A percentile compares a stretch with the other conserved stretches of the same genome.
phyloP scores from a whole-genome alignment of 2,797 vertebrate genomes.

The Lycodopsis pacificus region DNA sequence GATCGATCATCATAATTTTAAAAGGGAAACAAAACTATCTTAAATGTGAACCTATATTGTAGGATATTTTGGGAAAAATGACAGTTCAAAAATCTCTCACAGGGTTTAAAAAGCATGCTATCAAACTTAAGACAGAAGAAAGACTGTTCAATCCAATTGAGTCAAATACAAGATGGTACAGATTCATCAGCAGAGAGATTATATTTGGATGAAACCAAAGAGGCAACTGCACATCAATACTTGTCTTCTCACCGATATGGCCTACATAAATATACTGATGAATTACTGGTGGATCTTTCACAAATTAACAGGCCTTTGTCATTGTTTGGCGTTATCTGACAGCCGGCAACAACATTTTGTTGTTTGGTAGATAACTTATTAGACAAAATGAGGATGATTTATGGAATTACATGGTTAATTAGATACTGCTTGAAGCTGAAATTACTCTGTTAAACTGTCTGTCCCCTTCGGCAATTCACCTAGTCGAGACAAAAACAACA shows the following conservation, averaged over 20 bases:
- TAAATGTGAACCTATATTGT: not conserved
- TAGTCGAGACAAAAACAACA: constrained; percentile 17
- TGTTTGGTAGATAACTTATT: constrained; percentile 63
- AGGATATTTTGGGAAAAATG: not conserved
- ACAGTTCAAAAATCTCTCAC: not conserved
- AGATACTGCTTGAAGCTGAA: constrained; percentile 51
- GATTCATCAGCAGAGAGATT: constrained; percentile 27
- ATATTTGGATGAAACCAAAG: constrained; percentile 33
- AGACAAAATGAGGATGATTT: constrained; percentile 50
- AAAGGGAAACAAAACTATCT: not conserved
- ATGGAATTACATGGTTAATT: constrained; percentile 68
- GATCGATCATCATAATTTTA: constrained; percentile 10
- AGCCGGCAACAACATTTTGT: constrained; percentile 43
- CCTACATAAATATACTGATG: constrained; percentile 16
- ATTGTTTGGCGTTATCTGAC: constrained; percentile 48
- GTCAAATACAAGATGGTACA: constrained; percentile 11
- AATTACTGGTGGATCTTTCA: constrained; percentile 26
- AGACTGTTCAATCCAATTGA: constrained; percentile 8
- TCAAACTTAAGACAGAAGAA: not conserved
- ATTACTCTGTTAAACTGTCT: constrained; percentile 54
- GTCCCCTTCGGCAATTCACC: constrained; percentile 36
- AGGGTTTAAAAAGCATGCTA: not conserved
- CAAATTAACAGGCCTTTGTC: constrained; percentile 13
- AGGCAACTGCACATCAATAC: not conserved
- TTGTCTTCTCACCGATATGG: constrained; percentile 19